These are phyloP conservation scores for Andrena chrysosceles DNA, from an alignment of 2,888 invertebrate species.

Conservation along the genomic window DNA sequence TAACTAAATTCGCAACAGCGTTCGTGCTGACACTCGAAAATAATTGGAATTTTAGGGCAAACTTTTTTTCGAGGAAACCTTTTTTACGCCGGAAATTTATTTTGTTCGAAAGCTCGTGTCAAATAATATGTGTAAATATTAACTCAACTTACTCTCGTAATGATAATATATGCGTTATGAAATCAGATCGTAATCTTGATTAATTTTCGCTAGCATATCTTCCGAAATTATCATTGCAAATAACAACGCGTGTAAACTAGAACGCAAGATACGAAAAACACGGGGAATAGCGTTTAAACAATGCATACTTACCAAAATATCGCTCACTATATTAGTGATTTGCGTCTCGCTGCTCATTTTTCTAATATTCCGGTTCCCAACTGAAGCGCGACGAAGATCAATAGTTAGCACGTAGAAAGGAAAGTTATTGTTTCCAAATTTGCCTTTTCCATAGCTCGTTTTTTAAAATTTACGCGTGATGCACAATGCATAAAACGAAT, in stretches of 20 bases:
- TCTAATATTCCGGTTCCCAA: neutral
- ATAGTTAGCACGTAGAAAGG: conserved; percentile 3
- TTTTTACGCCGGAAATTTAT: too few relatives aligned
- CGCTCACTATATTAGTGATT: conserved; percentile 88
- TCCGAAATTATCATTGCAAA: neutral
- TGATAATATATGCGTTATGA: too few relatives aligned
- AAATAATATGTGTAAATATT: too few relatives aligned
- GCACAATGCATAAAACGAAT: conserved; percentile 3
- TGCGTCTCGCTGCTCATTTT: conserved; percentile 88
- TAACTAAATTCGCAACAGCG: too few relatives aligned
- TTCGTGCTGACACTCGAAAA: too few relatives aligned
- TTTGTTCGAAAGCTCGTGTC: too few relatives aligned
- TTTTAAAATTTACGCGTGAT: neutral
- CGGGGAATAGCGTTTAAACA: neutral
- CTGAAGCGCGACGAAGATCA: neutral
- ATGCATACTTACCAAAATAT: conserved; percentile 87
- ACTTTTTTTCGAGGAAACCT: too few relatives aligned
- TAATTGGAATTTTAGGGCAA: too few relatives aligned
- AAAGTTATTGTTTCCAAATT: neutral
- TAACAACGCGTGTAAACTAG: neutral
- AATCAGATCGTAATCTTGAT: neutral
- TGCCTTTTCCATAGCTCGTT: conserved; percentile 19
- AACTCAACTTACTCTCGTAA: too few relatives aligned
- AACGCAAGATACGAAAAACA: neutral
- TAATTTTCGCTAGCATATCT: too few relatives aligned